phyloP scores from a whole-genome alignment of 2,888 invertebrate genomes.

The Augiades crinisus region DNA sequence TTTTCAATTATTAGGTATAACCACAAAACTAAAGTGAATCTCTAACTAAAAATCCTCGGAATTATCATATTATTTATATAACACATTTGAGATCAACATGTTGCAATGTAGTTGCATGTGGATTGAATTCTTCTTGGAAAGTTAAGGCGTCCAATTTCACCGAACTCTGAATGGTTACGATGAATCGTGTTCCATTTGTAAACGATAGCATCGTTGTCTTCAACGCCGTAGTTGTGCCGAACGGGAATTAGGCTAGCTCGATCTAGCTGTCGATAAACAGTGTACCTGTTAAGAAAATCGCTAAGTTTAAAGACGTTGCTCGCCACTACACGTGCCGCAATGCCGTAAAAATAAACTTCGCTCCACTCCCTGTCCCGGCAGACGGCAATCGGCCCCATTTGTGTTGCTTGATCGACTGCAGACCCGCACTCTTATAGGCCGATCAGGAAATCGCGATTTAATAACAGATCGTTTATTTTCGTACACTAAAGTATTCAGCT shows the following conservation, averaged over 20 bases:
- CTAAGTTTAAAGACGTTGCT: constrained; percentile 16
- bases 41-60: neutral
- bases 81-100: constrained; percentile 1
- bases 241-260: constrained; percentile 13
- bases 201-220: constrained; percentile 26
- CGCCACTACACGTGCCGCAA: constrained; percentile 47
- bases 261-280: constrained; percentile 11
- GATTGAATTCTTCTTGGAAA: constrained; percentile 26
- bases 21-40: no score
- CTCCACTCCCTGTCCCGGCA: constrained; percentile 35
- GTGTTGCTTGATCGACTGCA: constrained; percentile 64
- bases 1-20: no score
- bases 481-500: constrained; percentile 35
- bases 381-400: constrained; percentile 50
- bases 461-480: constrained; percentile 57
- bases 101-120: constrained; percentile 7
- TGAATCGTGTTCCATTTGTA: constrained; percentile 37
- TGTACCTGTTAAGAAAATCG: constrained; percentile 14
- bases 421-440: constrained; percentile 61
- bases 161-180: constrained; percentile 30
- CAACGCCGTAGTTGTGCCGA: constrained; percentile 7
- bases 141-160: constrained; percentile 29
- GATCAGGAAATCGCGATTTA: constrained; percentile 65
- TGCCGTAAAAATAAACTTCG: constrained; percentile 63
- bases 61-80: neutral